phyloP scores from a whole-genome alignment of 2,888 invertebrate species.

The Apodemia zela region DNA sequence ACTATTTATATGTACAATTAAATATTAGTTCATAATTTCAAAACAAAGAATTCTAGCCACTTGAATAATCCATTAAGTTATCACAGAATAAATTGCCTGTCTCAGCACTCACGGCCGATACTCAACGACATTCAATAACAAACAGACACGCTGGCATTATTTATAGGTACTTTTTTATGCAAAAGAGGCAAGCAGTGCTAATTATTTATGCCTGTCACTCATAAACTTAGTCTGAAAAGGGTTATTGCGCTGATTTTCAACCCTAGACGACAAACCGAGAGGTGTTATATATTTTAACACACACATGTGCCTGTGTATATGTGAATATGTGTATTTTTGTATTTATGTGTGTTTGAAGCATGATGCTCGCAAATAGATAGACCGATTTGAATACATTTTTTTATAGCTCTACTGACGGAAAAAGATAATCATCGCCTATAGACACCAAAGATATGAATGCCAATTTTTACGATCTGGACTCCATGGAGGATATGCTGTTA shows the following conservation, averaged over 20 bases:
- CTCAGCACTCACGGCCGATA: constrained; percentile 1
- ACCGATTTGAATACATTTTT: too few species aligned
- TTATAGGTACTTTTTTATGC: constrained; percentile 12
- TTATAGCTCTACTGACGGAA: too few species aligned
- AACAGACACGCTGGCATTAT: constrained; percentile 8
- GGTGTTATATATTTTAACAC: too few species aligned
- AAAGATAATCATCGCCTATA: too few species aligned
- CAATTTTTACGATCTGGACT: too few species aligned
- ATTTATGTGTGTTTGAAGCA: too few species aligned
- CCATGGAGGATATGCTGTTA: too few species aligned
- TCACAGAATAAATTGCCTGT: constrained; percentile 15
- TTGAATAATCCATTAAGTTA: constrained; percentile 13
- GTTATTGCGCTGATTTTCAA: background rate
- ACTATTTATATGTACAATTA: background rate
- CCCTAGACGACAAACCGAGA: background rate
- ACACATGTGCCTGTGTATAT: background rate
- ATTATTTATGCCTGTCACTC: constrained; percentile 6
- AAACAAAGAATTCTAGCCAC: constrained; percentile 1
- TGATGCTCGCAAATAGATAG: too few species aligned
- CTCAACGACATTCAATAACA: constrained; percentile 2
- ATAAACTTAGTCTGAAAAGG: background rate
- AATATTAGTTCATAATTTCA: constrained; percentile 8
- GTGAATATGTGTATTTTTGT: background rate
- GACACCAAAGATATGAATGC: too few species aligned
- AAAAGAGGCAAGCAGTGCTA: background rate